Base-by-base conservation (phyloP, 1,140 invertebrate species). In the Druon quercuslanigerum region DNA sequence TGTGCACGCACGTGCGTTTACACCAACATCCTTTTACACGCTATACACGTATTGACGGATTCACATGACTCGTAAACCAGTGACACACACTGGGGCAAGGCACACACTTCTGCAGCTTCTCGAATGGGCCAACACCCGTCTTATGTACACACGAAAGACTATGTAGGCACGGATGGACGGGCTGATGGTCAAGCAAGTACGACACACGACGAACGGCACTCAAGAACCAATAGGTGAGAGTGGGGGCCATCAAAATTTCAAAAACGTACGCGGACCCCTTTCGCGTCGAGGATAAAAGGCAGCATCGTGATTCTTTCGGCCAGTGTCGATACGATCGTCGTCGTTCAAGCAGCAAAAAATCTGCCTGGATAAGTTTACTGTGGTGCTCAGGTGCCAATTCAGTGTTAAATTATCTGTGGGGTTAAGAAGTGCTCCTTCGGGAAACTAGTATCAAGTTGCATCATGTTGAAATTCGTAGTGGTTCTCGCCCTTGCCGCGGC, bases 171-270 rank as follows among this genome's bases (percentile, higher is more conserved):
- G 75, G 79, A 81, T 81, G 79, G 60, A 66, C 40, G 60, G 60
- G 60, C 14, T 13, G 60, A 66, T 66, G 60, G 60, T 66, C 51
- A 50, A 71, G 54, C 74, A 77, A 79, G 80, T 80, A 84, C 79
- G 81, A 73, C 82, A 82, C 77, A 84, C 81, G 76, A 81, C 77
- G 78, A 82, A 82, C 80, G 82, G 83, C 83, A 85, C 82, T 81
- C 81, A 86, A 82, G 89, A 89, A 87, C 87, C 88, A 89, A 87
- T 88, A 87, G 78, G 79, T 79, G 92, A 75, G 94, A 94, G 85
- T 96, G 95, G 95, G 95, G 95, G 88, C 94, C 95, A 91, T 93
- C 92, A 86, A 93, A 92, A 92, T 92, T 92, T 91, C 90, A 91
- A 92, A 91, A 91, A 91, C 90, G 91, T 92, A 91, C 89, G 87